Base-by-base conservation (phyloP, 2,113 vertebrate genomes). In the Oreochromis spilurus region DNA sequence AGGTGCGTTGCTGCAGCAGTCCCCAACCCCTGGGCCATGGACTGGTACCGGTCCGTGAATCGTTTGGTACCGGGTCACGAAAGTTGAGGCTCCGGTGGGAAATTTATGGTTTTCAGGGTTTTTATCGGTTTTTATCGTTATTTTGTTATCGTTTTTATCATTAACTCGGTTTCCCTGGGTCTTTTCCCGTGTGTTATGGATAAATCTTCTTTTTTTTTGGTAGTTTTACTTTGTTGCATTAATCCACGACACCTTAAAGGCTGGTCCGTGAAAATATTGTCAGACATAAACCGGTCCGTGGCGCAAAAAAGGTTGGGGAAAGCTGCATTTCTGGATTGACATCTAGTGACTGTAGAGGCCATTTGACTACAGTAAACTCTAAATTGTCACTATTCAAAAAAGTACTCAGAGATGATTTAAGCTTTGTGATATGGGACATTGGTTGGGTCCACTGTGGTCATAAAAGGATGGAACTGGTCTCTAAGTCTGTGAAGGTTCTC, bases 161-260 rank as follows among this genome's bases (percentile, higher is more conserved):
- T 4, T 62, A 62, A 34, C 58, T 34, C 29, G 0, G 0, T 62
- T 34, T 19, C 16, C 58, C 2, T 62, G 58, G 9, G 3, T 4
- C 58, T 62, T 62, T 62, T 4, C 58, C 29, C 3, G 0, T 34
- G 29, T 34, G 5, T 62, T 62, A 62, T 62, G 58, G 36, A 62
- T 62, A 62, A 62, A 62, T 36, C 31, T 11, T 62, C 29, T 34
- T 62, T 60, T 26, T 60, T 34, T 60, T 60, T 34, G 16, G 29
- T 62, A 62, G 16, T 62, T 62, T 62, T 62, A 62, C 58, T 62
- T 62, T 62, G 29, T 62, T 62, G 16, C 58, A 62, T 62, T 34
- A 34, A 1, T 62, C 29, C 1, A 0, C 3, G 0, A 62, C 58
- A 62, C 58, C 29, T 62, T 62, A 62, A 62, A 62, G 29, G 29